Evolutionary conservation across 2,797 vertebrate species (phyloP).

Genomic region (Sciaenops ocellatus): DNA sequence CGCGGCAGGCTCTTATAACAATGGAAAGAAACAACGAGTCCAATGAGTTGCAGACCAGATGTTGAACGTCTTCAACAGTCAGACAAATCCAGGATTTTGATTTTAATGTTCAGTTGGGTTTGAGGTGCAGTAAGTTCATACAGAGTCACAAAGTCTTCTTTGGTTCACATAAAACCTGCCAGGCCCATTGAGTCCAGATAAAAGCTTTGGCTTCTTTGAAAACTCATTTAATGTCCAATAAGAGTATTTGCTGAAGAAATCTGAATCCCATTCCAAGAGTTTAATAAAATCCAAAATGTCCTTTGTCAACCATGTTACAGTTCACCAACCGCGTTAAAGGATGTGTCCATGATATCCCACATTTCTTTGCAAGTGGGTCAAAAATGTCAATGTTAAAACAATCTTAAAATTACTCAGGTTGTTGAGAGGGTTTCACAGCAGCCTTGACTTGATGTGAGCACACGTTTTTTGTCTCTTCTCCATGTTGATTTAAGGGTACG

Average conservation of each 20-base stretch:
- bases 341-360: conserved; percentile 26
- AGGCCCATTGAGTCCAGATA: conserved; percentile 26
- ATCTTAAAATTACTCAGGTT: not conserved
- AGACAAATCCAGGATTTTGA: conserved; percentile 31
- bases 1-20: conserved; percentile 23
- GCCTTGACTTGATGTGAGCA: conserved; percentile 34
- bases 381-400: conserved; percentile 28
- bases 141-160: conserved; percentile 39
- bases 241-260: conserved; percentile 22
- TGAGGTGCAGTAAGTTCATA: conserved; percentile 26
- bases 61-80: conserved; percentile 43
- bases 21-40: conserved; percentile 22
- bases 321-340: conserved; percentile 22
- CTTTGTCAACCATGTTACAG: conserved; percentile 32
- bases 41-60: conserved; percentile 44
- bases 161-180: conserved; percentile 16
- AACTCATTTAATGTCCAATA: conserved; percentile 26
- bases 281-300: conserved; percentile 52
- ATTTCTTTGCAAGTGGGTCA: conserved; percentile 21
- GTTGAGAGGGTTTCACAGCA: conserved; percentile 21
- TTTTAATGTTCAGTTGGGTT: conserved; percentile 37
- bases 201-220: conserved; percentile 15
- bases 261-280: conserved; percentile 37
- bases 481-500: conserved; percentile 1
- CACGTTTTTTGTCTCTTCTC: conserved; percentile 18